Evolutionary conservation across 2,888 invertebrate species (phyloP), one percentile per base, ranked within the genome.

Genomic region (Prosapia bicincta): DNA sequence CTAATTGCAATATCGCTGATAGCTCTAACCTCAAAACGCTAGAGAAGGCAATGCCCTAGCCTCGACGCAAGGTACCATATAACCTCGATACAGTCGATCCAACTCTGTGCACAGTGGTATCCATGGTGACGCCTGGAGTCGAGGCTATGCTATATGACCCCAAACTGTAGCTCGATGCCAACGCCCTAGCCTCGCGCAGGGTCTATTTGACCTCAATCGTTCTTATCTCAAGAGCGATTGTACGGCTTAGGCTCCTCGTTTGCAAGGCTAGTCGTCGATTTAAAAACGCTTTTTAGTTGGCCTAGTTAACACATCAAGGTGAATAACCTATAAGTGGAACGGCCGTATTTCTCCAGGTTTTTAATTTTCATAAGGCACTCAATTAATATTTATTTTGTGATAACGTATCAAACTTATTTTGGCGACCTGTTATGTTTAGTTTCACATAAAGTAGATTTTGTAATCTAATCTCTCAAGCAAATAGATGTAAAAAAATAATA

Each of bases 161-260:
- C 54, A 54, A 54, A 54, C 54, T 54, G 54, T 54, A 54, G 54
- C 32, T 32, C 32, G 75, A 68, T 86, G 85, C 88, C 88, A 88
- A 88, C 86, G 89, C 87, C 88, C 88, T 88, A 86, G 86, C 84
- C 88, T 88, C 88, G 83, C 82, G 82, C 83, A 82, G 83, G 85
- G 86, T 82, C 82, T 81, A 83, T 81, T 20, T 81, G 67, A 67
- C 67, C 67, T 67, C 26, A 26, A 67, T 26, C 67, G 26, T 67
- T 67, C 26, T 67, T 67, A 54, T 54, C 54, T 54, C 54, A 54
- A 54, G 54, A 54, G 54, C 54, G 54, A 54, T 54, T 54, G 54
- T 54, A 54, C 20, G 54, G 20, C 54, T 54, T 20, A 54, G 1
- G 54, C 54, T 54, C 54, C 54, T 54, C 54, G 54, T 54, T 54